Evolutionary conservation across 2,113 vertebrate genomes (phyloP), one percentile per base, ranked within the genome.

Genomic region (Malurus elegans): DNA sequence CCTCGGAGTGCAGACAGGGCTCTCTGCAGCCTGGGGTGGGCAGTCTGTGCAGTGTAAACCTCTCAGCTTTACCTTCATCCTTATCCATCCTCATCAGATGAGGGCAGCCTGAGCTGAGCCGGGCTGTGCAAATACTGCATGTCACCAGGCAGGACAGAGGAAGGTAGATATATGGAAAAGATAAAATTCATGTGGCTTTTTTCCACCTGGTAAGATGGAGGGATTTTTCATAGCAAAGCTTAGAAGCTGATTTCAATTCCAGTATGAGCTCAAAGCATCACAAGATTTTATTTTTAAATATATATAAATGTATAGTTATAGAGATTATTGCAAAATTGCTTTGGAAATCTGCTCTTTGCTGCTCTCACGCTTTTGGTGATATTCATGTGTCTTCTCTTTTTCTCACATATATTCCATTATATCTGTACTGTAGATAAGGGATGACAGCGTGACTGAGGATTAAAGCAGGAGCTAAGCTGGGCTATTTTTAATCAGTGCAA

Each of bases 211-310:
- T 31, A 14, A 58, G 31, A 21, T 42, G 10, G 16, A 14, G 12
- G 4, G 2, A 21, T 66, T 69, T 86, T 54, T 78, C 34, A 23
- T 45, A 54, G 40, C 9, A 61, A 79, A 92, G 28, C 48, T 50
- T 67, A 53, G 31, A 92, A 51, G n/a, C n/a, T 38, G 13, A 79
- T 92, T 92, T 69, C 34, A 82, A 91, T 64, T 45, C 50, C 44
- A 21, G 13, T 53, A 21, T 34, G 34, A 70, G 85, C 18, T 14
- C 48, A 58, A 79, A 75, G 19, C 12, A 48, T 65, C 31, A 42
- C 9, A 16, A 65, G 20, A 60, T 70, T 69, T 83, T 83, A 16
- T 70, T 62, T 83, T 76, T 40, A 9, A 36, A 47, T 36, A 10
- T n/a, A 21, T 66, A 18, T 36, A 47, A 66, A 11, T 57, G 4